phyloP scores from a whole-genome alignment of 2,113 vertebrate genomes.

The Apistogramma diplotaenia region DNA sequence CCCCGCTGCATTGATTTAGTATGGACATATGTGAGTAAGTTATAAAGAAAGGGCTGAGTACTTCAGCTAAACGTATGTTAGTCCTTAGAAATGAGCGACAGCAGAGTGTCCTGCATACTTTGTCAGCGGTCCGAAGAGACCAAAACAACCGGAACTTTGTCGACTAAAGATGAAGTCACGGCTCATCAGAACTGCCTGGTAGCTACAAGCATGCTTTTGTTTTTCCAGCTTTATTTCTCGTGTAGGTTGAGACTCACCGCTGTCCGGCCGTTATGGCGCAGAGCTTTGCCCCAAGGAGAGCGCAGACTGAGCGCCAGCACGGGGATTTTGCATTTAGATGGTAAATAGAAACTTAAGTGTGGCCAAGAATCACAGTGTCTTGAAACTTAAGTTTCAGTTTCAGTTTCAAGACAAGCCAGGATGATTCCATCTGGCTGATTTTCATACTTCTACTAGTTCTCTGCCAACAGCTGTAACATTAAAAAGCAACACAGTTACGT shows the following conservation, averaged over 20 bases:
- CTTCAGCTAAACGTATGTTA: not conserved
- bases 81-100: not conserved
- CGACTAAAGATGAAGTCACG: slow-evolving; percentile 23
- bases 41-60: no score
- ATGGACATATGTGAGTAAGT: not conserved
- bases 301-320: no score
- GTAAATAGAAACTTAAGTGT: no score
- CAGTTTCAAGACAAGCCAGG: no score
- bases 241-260: not conserved
- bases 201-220: not conserved
- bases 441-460: not conserved
- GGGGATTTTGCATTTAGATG: no score
- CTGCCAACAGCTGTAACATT: not conserved
- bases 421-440: no score
- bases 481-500: not conserved
- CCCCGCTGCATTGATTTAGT: not conserved
- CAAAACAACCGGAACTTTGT: slow-evolving; percentile 53
- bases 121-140: slow-evolving; percentile 51
- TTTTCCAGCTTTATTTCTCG: not conserved
- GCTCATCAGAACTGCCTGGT: slow-evolving; percentile 81
- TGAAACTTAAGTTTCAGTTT: no score
- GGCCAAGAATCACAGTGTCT: no score
- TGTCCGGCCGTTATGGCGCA: not conserved
- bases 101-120: slow-evolving; percentile 42
- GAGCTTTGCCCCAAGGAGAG: no score